Evolutionary conservation across 2,113 vertebrate genomes (phyloP).

Genomic region (Scartelaos histophorus): DNA sequence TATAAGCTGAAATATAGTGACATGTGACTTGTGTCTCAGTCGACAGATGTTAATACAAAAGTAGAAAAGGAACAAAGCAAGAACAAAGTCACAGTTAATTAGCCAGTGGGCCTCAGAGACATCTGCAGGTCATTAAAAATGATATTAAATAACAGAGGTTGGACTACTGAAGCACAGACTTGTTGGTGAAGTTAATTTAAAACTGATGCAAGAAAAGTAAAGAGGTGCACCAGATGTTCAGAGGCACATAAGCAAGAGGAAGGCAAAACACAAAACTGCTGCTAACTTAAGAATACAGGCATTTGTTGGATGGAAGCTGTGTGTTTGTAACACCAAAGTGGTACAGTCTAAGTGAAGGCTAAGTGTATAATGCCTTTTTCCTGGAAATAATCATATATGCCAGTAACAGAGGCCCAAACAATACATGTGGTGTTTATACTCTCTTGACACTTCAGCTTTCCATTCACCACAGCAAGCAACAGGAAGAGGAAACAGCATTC

Average conservation of each 20-base stretch:
- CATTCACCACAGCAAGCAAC: conserved; percentile 48
- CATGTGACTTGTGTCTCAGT: not conserved
- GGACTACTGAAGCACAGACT: conserved; percentile 15
- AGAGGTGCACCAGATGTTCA: conserved; percentile 4
- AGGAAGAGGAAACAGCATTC: conserved; percentile 66
- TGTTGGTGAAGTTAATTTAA: conserved; percentile 48
- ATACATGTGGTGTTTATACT: conserved; percentile 15
- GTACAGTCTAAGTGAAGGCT: not conserved
- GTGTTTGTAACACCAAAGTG: not conserved
- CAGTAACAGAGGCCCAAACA: not conserved
- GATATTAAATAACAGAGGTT: conserved; percentile 32
- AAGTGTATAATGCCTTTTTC: not conserved
- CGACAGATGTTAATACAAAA: conserved; percentile 4
- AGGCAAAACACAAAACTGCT: conserved; percentile 2
- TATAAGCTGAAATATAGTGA: not conserved
- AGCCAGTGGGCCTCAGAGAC: conserved; percentile 29
- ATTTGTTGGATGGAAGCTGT: not conserved
- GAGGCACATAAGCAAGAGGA: not conserved
- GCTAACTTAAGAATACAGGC: not conserved
- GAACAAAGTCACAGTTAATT: conserved; percentile 32
- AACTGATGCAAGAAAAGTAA: conserved; percentile 42
- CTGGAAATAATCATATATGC: not conserved
- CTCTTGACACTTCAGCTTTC: conserved; percentile 38
- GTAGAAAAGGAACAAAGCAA: not conserved
- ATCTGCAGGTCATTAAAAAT: conserved; percentile 56